Base-by-base conservation (phyloP, 2,888 invertebrate genomes). In the Drosophila birchii region DNA sequence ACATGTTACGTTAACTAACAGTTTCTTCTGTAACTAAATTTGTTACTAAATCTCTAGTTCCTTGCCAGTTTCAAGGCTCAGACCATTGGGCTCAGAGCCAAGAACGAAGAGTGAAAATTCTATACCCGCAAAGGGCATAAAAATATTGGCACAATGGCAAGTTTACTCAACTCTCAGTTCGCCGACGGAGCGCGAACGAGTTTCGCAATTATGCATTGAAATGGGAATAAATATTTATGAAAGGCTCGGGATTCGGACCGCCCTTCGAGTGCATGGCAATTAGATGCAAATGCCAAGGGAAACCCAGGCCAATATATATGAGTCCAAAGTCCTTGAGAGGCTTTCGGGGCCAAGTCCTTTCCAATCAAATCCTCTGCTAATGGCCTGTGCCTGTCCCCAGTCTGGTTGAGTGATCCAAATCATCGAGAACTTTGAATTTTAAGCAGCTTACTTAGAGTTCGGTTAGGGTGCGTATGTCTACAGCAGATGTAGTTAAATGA, bases 391-490 rank as follows among this genome's bases (percentile, higher is more conserved):
- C 58, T 69, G 69, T 70, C 51, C 63, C 57, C 23, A 26, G 47
- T 26, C 20, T 67, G 79, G 64, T 70, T 72, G 78, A 79, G 62
- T 74, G 79, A 78, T 75, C 78, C 64, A 62, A 84, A 81, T 84
- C 79, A 74, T 59, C 58, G 72, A 70, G 57, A 73, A 76, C 76
- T 80, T 79, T 76, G 63, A 73, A 82, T 75, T 78, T 73, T 86
- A 86, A 86, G 86, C 83, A 64, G 83, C 86, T 83, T 83, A 80
- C 57, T 69, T 54, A 11, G 14, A 56, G 64, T 68, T 66, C 14
- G 29, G 18, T 41, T 7, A 8, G 16, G 29, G 47, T 38, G 49
- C 43, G 29, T 29, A 36, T 23, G 51, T 44, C 43, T 34, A 3
- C 20, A n/a, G 53, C 44, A 71, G 38, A 47, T 57, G 74, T 74